Evolutionary conservation across 2,888 invertebrate species (phyloP).

Genomic region (Terebella lapidaria): DNA sequence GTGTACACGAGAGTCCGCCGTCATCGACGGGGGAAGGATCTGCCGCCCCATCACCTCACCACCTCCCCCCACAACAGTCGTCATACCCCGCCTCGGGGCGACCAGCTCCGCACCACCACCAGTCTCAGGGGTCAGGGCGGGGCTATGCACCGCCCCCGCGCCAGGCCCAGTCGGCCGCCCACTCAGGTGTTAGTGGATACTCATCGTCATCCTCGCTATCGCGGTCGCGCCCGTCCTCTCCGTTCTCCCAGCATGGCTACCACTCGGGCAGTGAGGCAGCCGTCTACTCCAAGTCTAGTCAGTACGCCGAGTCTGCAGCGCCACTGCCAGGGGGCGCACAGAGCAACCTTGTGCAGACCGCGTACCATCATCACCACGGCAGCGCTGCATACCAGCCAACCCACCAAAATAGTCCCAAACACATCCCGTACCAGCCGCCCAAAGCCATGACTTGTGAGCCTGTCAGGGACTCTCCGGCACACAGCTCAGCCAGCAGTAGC

Average conservation of each 20-base stretch:
- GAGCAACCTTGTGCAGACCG: constrained; percentile 10
- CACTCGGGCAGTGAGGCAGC: background rate
- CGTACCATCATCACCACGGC: constrained; percentile 20
- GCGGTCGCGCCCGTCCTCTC: constrained; percentile 9
- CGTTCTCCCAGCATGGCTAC: background rate
- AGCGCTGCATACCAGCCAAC: constrained; percentile 5
- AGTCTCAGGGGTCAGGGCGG: background rate
- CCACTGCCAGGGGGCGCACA: constrained; percentile 5
- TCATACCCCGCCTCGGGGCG: background rate
- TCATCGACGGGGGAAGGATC: background rate
- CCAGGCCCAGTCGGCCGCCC: background rate
- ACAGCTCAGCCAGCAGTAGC: background rate
- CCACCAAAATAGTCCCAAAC: constrained; percentile 30
- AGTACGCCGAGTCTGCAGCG: background rate
- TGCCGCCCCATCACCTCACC: background rate
- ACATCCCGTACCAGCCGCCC: constrained; percentile 54
- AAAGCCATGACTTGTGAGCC: constrained; percentile 58
- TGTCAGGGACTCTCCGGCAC: constrained; percentile 21
- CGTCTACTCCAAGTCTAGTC: background rate
- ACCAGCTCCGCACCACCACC: constrained; percentile 5
- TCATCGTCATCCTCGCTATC: constrained; percentile 1
- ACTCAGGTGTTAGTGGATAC: background rate
- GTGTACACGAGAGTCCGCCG: constrained; percentile 1
- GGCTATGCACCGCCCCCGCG: background rate
- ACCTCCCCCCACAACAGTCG: background rate